phyloP scores from a whole-genome alignment of 1,140 invertebrate species.

The Drosophila lowei region DNA sequence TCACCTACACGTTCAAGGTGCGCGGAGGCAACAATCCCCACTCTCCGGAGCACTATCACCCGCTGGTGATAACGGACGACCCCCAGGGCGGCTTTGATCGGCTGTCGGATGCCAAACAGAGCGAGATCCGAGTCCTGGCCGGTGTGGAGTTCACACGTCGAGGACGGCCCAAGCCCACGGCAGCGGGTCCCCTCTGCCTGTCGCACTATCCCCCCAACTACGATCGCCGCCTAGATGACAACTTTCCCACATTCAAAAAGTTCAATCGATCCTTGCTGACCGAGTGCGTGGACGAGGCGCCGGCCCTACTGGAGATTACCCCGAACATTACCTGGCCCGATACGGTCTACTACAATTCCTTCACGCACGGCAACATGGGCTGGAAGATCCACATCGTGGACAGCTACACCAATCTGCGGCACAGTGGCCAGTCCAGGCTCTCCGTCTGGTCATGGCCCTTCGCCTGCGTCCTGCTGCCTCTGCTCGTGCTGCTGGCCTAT shows the following conservation, averaged over 20 bases:
- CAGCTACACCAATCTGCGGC: constrained; percentile 83
- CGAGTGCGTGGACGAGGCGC: constrained; percentile 88
- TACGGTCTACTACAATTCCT: constrained; percentile 96
- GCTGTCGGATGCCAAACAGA: constrained; percentile 88
- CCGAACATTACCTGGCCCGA: constrained; percentile 96
- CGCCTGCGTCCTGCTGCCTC: constrained; percentile 19
- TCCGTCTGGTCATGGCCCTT: constrained; percentile 8
- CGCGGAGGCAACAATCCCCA: constrained; percentile 95
- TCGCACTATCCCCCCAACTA: constrained; percentile 86
- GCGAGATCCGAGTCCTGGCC: constrained; percentile 90
- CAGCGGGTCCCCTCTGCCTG: constrained; percentile 91
- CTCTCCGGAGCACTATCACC: constrained; percentile 94
- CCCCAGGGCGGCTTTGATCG: constrained; percentile 91
- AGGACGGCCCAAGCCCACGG: constrained; percentile 90
- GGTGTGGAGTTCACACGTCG: constrained; percentile 93
- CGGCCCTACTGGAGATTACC: constrained; percentile 90
- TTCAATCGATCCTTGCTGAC: constrained; percentile 90
- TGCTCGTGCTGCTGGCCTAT: constrained; percentile 15
- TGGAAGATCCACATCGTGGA: constrained; percentile 95
- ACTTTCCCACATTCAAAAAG: constrained; percentile 91
- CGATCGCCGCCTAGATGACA: constrained; percentile 91
- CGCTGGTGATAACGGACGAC: constrained; percentile 95
- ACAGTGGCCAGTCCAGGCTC: constrained; percentile 6
- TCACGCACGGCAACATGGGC: constrained; percentile 95
- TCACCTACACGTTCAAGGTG: constrained; percentile 92